These are phyloP conservation scores for Zhuqinia jingwanae DNA, from an alignment of 2,888 invertebrate genomes.

Conservation along the genomic window DNA sequence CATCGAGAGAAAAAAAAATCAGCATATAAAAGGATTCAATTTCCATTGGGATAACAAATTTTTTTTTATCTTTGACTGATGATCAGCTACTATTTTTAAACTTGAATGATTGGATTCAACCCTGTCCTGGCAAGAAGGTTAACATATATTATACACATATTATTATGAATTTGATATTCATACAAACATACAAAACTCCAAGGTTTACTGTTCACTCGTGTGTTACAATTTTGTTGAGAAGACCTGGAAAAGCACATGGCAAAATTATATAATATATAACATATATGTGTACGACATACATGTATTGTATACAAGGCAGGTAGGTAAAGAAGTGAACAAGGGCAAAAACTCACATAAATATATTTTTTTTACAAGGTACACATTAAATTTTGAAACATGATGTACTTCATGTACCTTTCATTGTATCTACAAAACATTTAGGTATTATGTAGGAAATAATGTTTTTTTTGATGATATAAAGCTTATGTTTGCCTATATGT, in stretches of 20 bases:
- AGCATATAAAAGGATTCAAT: conserved; percentile 71
- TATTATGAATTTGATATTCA: not conserved
- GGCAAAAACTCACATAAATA: conserved; percentile 13
- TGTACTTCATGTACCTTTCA: conserved; percentile 59
- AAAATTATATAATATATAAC: not conserved
- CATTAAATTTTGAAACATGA: conserved; percentile 43
- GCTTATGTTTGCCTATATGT: conserved; percentile 50
- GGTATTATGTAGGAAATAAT: conserved; percentile 41
- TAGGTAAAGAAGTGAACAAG: not conserved
- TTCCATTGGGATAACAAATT: conserved; percentile 30
- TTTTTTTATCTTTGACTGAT: conserved; percentile 57
- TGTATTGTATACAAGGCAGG: not conserved
- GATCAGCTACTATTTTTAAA: conserved; percentile 30
- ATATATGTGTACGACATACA: not conserved
- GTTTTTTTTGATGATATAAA: conserved; percentile 37
- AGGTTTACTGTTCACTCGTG: not conserved
- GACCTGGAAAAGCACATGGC: not conserved
- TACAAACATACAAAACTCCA: not conserved
- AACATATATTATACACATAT: too few relatives aligned
- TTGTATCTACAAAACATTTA: conserved; percentile 43
- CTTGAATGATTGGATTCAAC: conserved; percentile 30
- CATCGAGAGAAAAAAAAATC: conserved; percentile 47
- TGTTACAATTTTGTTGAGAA: not conserved
- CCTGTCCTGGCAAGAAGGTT: conserved; percentile 9
- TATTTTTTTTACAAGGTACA: conserved; percentile 51